phyloP scores from a whole-genome alignment of 2,888 invertebrate genomes.

The Iphiclides podalirius region DNA sequence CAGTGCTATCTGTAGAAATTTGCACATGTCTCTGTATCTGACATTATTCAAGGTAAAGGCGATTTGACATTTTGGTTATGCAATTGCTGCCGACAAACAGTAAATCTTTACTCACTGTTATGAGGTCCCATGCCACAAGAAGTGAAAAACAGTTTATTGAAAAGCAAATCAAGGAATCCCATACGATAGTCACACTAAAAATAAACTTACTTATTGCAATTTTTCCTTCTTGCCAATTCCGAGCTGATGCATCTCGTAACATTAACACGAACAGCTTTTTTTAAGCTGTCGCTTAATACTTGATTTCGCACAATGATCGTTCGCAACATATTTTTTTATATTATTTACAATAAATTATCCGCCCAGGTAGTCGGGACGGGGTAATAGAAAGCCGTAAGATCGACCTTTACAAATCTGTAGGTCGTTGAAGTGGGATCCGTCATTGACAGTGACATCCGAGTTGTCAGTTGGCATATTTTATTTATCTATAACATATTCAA shows the following conservation, averaged over 20 bases:
- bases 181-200: slow-evolving; percentile 23
- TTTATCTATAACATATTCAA: background rate
- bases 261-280: slow-evolving; percentile 80
- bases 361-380: slow-evolving; percentile 68
- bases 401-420: slow-evolving; percentile 75
- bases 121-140: background rate
- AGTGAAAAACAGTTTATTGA: too few species aligned
- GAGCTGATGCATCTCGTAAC: slow-evolving; percentile 80
- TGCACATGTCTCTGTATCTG: slow-evolving; percentile 31
- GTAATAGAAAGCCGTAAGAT: slow-evolving; percentile 49
- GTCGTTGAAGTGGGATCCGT: slow-evolving; percentile 51
- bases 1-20: slow-evolving; percentile 1
- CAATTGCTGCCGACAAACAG: slow-evolving; percentile 50
- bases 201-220: slow-evolving; percentile 78
- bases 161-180: too few species aligned
- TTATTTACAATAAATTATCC: slow-evolving; percentile 49
- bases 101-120: background rate
- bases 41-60: slow-evolving; percentile 49
- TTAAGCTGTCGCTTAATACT: slow-evolving; percentile 81
- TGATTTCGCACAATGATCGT: slow-evolving; percentile 86
- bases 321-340: slow-evolving; percentile 83
- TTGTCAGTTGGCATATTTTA: background rate
- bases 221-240: slow-evolving; percentile 82
- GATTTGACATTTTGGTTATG: slow-evolving; percentile 74
- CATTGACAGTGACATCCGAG: slow-evolving; percentile 26